These are phyloP conservation scores for Chrysolina americana DNA, from an alignment of 2,888 invertebrate species.

Conservation along the genomic window DNA sequence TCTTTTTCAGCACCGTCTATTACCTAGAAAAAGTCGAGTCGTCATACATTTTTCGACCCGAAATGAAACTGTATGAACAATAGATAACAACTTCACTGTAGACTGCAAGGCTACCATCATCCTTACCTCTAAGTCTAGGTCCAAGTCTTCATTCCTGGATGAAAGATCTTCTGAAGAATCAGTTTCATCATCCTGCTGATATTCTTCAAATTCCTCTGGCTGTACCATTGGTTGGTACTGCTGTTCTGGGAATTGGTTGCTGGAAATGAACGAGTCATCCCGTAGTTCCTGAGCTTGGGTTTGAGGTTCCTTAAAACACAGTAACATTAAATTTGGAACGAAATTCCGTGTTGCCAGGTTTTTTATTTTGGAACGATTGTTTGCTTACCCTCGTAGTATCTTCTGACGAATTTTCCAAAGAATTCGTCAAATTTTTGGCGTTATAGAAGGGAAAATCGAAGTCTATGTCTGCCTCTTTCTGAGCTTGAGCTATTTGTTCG, in stretches of 20 bases:
- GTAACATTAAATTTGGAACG: background rate
- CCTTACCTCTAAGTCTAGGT: slow-evolving; percentile 56
- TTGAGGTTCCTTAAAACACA: slow-evolving; percentile 39
- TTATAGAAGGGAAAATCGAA: slow-evolving; percentile 78
- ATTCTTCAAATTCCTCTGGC: slow-evolving; percentile 59
- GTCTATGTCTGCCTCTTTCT: slow-evolving; percentile 72
- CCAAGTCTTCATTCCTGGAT: slow-evolving; percentile 53
- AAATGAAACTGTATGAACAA: background rate
- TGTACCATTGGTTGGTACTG: slow-evolving; percentile 59
- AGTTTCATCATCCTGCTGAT: slow-evolving; percentile 60
- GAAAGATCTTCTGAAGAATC: slow-evolving; percentile 51
- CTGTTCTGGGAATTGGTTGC: slow-evolving; percentile 47
- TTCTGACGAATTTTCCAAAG: slow-evolving; percentile 68
- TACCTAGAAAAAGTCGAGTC: slow-evolving; percentile 54
- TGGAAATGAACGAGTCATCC: slow-evolving; percentile 57
- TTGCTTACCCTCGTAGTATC: slow-evolving; percentile 42
- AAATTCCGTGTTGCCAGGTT: background rate
- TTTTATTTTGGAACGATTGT: background rate
- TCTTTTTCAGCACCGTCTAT: slow-evolving; percentile 64
- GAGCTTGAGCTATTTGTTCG: slow-evolving; percentile 83
- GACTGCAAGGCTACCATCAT: background rate
- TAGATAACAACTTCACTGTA: too few relatives aligned
- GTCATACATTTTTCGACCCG: background rate
- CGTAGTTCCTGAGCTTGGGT: slow-evolving; percentile 55
- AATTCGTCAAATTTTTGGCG: slow-evolving; percentile 77